These are phyloP conservation scores for Zapus hudsonius DNA, from an alignment of 2,113 vertebrate genomes.

Conservation along the genomic window DNA sequence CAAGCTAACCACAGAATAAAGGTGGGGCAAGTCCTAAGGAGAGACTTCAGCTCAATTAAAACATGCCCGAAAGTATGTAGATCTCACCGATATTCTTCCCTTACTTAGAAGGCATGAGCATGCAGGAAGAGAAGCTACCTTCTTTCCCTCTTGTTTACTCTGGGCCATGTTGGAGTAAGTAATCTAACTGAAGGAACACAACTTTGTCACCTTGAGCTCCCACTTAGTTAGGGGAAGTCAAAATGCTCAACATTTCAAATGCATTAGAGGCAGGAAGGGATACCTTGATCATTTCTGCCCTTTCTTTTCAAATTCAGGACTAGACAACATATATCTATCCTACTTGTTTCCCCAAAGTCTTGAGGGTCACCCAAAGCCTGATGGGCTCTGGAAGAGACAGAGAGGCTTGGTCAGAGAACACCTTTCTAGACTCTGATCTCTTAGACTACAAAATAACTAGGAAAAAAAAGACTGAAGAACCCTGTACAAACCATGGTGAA, in stretches of 20 bases:
- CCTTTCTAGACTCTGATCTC: background rate
- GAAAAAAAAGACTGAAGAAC: fast-evolving
- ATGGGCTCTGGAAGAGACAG: background rate
- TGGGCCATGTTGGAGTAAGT: background rate
- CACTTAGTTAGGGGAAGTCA: background rate
- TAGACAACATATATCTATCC: background rate
- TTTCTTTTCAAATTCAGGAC: background rate
- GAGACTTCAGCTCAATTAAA: slow-evolving; percentile 1
- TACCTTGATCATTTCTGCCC: too few species aligned
- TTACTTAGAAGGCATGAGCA: background rate
- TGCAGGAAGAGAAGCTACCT: background rate
- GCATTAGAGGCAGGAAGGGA: background rate
- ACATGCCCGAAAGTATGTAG: background rate
- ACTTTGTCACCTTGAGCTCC: background rate
- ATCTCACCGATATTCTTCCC: background rate
- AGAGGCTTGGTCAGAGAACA: background rate
- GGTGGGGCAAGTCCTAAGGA: background rate
- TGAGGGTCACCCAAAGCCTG: background rate
- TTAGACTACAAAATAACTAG: background rate
- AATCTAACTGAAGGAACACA: background rate
- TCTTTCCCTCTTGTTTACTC: background rate
- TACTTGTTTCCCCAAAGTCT: too few species aligned
- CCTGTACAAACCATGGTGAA: background rate
- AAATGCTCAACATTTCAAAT: background rate
- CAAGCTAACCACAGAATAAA: background rate